A percentile compares a stretch with the other conserved stretches of the same genome.
Conservation (phyloP, 2,888 invertebrate species). For the Thecocarcelia acutangulata region DNA sequence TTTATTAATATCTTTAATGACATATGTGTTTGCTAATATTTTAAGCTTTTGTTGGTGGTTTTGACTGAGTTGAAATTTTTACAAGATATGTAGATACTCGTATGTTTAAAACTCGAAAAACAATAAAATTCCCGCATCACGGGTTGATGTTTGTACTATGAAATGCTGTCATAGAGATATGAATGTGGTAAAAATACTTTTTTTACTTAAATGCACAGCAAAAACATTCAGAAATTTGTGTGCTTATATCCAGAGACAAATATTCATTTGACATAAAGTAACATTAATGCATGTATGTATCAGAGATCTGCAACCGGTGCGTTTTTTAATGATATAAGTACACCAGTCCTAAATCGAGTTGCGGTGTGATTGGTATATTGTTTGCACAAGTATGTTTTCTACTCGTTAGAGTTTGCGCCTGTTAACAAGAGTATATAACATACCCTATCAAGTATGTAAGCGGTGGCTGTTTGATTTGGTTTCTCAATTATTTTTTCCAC, state of each 20-base stretch:
- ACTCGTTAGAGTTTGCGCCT: no score
- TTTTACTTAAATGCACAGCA: constrained; percentile 14
- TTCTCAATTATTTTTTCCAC: no score
- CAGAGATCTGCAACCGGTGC: no score
- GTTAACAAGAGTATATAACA: no score
- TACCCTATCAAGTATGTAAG: no score
- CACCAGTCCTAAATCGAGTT: no score
- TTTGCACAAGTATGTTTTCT: no score
- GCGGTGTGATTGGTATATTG: no score
- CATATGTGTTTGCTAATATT: not conserved
- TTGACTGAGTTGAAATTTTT: not conserved
- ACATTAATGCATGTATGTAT: constrained; percentile 18
- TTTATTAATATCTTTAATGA: constrained; percentile 3
- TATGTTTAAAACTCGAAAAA: constrained; percentile 42
- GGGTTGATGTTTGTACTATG: constrained; percentile 1
- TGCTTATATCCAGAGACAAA: constrained; percentile 5
- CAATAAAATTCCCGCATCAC: constrained; percentile 57
- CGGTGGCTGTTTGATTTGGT: no score
- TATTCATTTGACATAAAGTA: constrained; percentile 42
- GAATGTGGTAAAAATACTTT: constrained; percentile 39
- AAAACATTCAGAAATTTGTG: constrained; percentile 3
- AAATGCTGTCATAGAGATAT: constrained; percentile 53
- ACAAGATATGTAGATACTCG: constrained; percentile 22
- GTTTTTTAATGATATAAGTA: no score
- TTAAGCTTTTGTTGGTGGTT: not conserved